Evolutionary conservation across 2,113 vertebrate species (phyloP), one percentile per base, ranked within the genome.

Genomic region (Cottus gobio): DNA sequence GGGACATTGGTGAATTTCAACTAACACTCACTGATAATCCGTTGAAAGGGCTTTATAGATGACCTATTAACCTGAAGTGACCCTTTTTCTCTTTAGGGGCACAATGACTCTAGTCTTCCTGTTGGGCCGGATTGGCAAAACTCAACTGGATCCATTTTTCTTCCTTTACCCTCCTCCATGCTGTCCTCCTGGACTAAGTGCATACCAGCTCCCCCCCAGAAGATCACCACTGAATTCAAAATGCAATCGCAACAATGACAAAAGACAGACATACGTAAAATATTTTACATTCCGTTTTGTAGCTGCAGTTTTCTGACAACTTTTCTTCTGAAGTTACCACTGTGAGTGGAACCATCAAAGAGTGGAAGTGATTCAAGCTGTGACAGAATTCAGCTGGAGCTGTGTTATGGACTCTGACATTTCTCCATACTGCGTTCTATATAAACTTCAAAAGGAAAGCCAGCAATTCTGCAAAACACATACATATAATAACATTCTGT

Each of bases 51-150:
- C 26, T 42, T 8, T 24, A 1, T 50, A 24, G 67, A 75, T 67
- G 63, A 65, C 20, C 46, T 13, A 61, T 71, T 82, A 79, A 85
- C 76, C 75, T 71, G 20, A 5, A 37, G 7, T 89, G 16, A 71
- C 62, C 31, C 5, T 48, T 75, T 71, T 63, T 71, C 76, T 24
- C 44, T 85, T 60, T 37, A 91, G 80, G 83, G 54, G 34, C 10
- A n/a, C 77, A 66, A 44, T 42, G 76, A 85, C 46, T 80, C 74
- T 37, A 71, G 82, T 89, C 87, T 88, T 89, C 80, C 85, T 70
- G 54, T 83, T 60, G 61, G 70, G 83, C 42, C 83, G 37, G 69
- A 85, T 54, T 62, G 71, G 37, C 46, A 50, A 50, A 87, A 69
- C 48, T 82, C 73, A 22, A n/a, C 71, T 77, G 76, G 83, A 90